Evolutionary conservation across 2,888 invertebrate species (phyloP).

Genomic region (Drosophila melanosoma): DNA sequence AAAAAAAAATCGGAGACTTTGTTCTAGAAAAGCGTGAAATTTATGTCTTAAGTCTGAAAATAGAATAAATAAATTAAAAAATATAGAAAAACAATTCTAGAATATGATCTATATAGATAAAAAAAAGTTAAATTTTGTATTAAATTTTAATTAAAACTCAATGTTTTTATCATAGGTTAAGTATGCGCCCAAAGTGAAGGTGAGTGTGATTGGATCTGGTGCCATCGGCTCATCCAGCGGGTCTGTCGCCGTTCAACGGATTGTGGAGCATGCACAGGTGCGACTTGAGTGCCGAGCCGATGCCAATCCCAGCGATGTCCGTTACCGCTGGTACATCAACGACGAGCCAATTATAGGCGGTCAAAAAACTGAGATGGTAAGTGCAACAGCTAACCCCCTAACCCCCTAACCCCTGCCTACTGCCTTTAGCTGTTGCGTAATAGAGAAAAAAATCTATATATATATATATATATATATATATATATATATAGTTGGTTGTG

Average conservation of each 20-base stretch:
- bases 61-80: too few species aligned
- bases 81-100: not conserved
- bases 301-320: conserved; percentile 94
- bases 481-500: not conserved
- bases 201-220: conserved; percentile 86
- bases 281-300: conserved; percentile 93
- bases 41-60: not conserved
- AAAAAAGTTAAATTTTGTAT: not conserved
- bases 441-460: conserved; percentile 23
- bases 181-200: conserved; percentile 95
- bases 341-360: conserved; percentile 92
- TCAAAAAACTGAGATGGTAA: conserved; percentile 91
- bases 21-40: not conserved
- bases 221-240: not conserved
- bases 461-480: conserved; percentile 9
- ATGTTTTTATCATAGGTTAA: conserved; percentile 88
- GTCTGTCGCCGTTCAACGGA: conserved; percentile 85
- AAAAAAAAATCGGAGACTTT: too few species aligned
- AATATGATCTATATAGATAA: not conserved
- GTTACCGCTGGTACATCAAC: conserved; percentile 95
- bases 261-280: conserved; percentile 93
- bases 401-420: not conserved
- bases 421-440: conserved; percentile 28
- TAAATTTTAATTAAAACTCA: not conserved
- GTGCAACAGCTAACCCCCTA: conserved; percentile 47